A percentile compares a stretch with the other conserved stretches of the same genome.
Evolutionary conservation across 1,140 invertebrate genomes (phyloP).

Genomic region (Drosophila virilis): DNA sequence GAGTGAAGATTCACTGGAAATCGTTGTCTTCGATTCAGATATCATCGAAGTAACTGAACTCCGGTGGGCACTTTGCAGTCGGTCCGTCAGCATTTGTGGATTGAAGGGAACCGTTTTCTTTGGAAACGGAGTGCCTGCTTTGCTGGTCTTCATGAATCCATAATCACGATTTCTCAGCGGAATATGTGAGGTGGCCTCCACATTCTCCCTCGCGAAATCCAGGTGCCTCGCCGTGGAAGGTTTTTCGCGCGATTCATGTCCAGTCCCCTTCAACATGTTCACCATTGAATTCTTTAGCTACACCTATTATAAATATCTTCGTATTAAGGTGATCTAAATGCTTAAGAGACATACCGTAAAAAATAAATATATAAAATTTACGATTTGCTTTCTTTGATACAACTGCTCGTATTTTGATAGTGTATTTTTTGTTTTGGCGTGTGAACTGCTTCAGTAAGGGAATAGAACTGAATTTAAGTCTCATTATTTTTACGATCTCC

Average conservation of each 20-base stretch:
- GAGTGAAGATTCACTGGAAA: too few species aligned
- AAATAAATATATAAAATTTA: too few species aligned
- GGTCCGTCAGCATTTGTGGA: not conserved
- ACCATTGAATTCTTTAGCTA: not conserved
- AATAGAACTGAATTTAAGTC: too few species aligned
- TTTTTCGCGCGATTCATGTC: not conserved
- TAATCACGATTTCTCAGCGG: constrained; percentile 24
- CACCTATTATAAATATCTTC: too few species aligned
- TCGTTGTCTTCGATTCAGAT: not conserved
- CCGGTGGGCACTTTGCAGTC: not conserved
- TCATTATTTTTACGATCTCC: too few species aligned
- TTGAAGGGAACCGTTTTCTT: not conserved
- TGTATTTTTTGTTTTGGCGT: too few species aligned
- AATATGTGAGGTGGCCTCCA: not conserved
- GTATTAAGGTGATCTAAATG: too few species aligned
- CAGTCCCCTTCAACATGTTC: not conserved
- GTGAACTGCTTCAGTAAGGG: too few species aligned
- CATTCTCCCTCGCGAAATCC: not conserved
- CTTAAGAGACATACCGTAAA: too few species aligned
- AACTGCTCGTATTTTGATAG: too few species aligned
- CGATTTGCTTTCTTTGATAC: too few species aligned
- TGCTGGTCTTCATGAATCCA: constrained; percentile 31
- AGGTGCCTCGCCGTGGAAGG: not conserved
- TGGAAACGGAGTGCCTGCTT: constrained; percentile 13
- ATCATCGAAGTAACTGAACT: not conserved